Evolutionary conservation across 2,888 invertebrate genomes (phyloP), one percentile per base, ranked within the genome.

Genomic region (Synergus japonicus): DNA sequence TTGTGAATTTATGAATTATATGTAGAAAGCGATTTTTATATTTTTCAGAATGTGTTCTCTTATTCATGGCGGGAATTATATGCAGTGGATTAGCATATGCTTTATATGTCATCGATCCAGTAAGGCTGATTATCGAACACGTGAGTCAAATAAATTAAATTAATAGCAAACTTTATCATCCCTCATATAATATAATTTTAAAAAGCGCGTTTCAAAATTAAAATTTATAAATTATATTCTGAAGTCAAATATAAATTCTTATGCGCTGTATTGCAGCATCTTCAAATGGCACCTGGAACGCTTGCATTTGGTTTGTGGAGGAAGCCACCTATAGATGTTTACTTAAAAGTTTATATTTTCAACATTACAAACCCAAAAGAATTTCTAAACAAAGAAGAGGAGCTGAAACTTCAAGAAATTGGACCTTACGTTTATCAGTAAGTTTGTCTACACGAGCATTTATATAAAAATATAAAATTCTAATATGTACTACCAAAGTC

Each of bases 381-480:
- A 67, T 97, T 96, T 91, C 90, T 95, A 49, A 92, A 92, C 0
- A 96, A 96, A 0, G 95, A 94, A 82, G 90, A 93, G 78, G 96
- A 96, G 85, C 91, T 97, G 65, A 95, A 94, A 84, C 85, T 97
- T 4, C 89, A 95, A 76, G 95, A 97, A 93, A 91, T 97, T 29
- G 97, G 97, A 0, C 97, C 97, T 0, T 97, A 96, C 88, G 95
- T 96, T 22, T 98, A 97, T 92, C 95, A 95, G 97, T 97, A 92
- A 94, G 94, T 93, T 46, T 22, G 22, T 22, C 22, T 22, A 22
- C 22, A 22, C 22, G 22, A 22, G 22, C 22, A 22, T 22, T 22
- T 22, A 22, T 22, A 22, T 22, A 22, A 22, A 22, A 22, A 22
- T 22, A 22, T 22, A 22, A 22, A 22, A 22, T 22, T 22, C 22